Base-by-base conservation (phyloP, 1,140 invertebrate genomes). In the Wiebesia pumilae region DNA sequence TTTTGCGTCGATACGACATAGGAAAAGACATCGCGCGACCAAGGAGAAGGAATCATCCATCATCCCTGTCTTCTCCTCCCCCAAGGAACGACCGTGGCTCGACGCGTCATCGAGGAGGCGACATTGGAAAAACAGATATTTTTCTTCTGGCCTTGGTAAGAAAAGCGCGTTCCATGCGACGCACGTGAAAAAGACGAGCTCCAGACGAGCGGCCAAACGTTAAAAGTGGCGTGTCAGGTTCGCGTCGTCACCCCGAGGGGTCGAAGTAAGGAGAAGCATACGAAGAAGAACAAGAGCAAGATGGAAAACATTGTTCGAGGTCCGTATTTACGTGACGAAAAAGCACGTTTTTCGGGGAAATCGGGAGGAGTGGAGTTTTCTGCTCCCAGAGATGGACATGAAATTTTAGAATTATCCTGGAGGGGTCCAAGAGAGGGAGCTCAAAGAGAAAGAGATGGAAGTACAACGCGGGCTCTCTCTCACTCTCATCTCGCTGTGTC, bases 341-440 rank as follows among this genome's bases (percentile, higher is more conserved):
- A 86, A 73, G 51, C 16, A 38, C 67, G 54, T 24, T 86, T 85
- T 85, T 81, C 79, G 54, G 30, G 69, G 79, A 86, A 86, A 86
- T 65, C 38, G 7, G 30, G 14, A 12, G 35, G 12, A 14, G 35
- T 4, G 47, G 4, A 51, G 65, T 82, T 47, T 71, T n/a, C 35
- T 71, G 71, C 40, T 75, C 24, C 24, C 21, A 24, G 10, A 43
- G 24, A 24, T 43, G 27, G 10, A 43, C 35, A 27, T n/a, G 38
- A 75, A 75, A 75, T 43, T 75, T 40, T 75, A n/a, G 30, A 79
- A 47, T 35, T 79, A 58, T 0, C 1, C 0, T 7, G 30, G 16
- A 3, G 38, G 77, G 24, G 19, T 6, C 33, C 30, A 12, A 33
- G 78, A n/a, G 40, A 7, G 14, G 24, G 43, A 47, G 43, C 6